Evolutionary conservation across 35 echinoderm and acorn worm genomes (phyloP).

Genomic region (Anneissia japonica): DNA sequence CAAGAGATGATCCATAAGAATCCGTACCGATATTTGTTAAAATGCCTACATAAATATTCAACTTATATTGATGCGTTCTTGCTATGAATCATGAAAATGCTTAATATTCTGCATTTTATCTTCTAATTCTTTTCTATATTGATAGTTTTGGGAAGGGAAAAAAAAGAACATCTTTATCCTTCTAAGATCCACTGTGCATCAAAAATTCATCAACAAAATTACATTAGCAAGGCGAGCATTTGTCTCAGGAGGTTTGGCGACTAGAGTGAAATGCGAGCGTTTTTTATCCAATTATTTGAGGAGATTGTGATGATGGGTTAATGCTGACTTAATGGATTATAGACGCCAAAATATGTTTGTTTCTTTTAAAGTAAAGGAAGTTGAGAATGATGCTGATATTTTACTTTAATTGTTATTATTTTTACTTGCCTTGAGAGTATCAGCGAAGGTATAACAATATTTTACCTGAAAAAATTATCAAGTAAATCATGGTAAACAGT

Average conservation of each 20-base stretch:
- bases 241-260: background rate
- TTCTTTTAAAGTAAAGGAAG: background rate
- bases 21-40: background rate
- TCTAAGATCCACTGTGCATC: background rate
- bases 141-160: background rate
- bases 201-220: background rate
- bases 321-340: background rate
- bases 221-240: background rate
- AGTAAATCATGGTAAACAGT: too few species aligned
- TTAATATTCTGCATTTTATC: background rate
- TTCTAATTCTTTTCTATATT: background rate
- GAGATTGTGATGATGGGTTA: background rate
- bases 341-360: background rate
- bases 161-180: background rate
- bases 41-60: background rate
- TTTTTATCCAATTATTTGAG: background rate
- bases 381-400: background rate
- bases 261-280: background rate
- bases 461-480: too few species aligned
- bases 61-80: background rate
- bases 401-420: background rate
- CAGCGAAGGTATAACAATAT: too few species aligned
- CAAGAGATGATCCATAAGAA: background rate
- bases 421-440: too few species aligned
- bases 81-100: background rate